Evolutionary conservation across 2,888 invertebrate species (phyloP).

Genomic region (Ditylenchus weischeri): DNA sequence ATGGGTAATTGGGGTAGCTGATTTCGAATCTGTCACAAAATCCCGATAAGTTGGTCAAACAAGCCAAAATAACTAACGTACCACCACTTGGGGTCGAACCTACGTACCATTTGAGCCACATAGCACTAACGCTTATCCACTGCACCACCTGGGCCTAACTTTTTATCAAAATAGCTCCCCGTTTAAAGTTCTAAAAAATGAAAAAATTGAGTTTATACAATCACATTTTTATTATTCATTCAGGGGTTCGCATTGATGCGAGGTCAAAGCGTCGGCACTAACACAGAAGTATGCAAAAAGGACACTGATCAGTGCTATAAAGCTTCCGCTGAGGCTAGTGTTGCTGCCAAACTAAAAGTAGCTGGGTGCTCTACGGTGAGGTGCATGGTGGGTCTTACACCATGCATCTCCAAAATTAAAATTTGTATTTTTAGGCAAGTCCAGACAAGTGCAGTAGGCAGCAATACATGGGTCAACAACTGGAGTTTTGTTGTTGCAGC

Average conservation of each 20-base stretch:
- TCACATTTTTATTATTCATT: too few relatives aligned
- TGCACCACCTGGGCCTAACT: too few relatives aligned
- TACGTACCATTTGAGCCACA: too few relatives aligned
- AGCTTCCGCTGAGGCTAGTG: conserved; percentile 29
- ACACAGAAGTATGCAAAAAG: conserved; percentile 33
- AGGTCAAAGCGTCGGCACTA: conserved; percentile 33
- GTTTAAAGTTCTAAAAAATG: too few relatives aligned
- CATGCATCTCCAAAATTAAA: neutral
- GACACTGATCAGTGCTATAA: conserved; percentile 34
- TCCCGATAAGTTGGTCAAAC: too few relatives aligned
- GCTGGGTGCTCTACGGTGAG: conserved; percentile 37
- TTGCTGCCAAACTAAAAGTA: conserved; percentile 34
- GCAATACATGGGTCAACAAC: conserved; percentile 22
- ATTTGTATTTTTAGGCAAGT: conserved; percentile 22
- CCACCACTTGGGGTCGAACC: too few relatives aligned
- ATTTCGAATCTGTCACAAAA: too few relatives aligned
- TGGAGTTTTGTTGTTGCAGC: conserved; percentile 34
- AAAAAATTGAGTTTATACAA: too few relatives aligned
- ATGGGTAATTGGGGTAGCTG: too few relatives aligned
- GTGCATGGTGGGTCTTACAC: conserved; percentile 32
- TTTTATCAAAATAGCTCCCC: too few relatives aligned
- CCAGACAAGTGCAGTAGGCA: conserved; percentile 29
- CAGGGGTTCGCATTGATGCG: conserved; percentile 16
- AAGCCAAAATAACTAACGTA: too few relatives aligned
- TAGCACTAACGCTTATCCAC: too few relatives aligned